These are phyloP conservation scores for Gymnocephalus cernua DNA, from an alignment of 2,113 vertebrate genomes.

Conservation along the genomic window DNA sequence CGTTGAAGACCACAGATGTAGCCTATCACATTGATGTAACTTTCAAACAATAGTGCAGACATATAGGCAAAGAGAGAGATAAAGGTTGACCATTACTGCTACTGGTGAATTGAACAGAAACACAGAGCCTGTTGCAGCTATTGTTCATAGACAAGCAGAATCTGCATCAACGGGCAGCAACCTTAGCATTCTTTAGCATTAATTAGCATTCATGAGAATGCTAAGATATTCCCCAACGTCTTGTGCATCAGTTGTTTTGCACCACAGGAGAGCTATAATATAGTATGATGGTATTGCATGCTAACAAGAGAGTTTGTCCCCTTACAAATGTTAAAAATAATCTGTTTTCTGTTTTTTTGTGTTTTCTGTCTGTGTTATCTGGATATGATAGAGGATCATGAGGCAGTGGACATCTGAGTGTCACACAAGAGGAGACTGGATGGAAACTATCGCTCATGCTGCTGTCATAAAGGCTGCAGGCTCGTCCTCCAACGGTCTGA, in stretches of 20 bases:
- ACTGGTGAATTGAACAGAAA: background rate
- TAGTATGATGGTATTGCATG: background rate
- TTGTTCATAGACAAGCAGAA: background rate
- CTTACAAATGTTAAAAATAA: background rate
- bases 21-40: background rate
- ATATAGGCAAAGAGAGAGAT: background rate
- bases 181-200: conserved; percentile 31
- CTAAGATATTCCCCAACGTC: conserved; percentile 27
- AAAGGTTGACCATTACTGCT: background rate
- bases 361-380: background rate
- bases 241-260: background rate
- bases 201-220: conserved; percentile 44
- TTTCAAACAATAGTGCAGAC: background rate
- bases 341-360: background rate
- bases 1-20: no score
- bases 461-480: conserved; percentile 3
- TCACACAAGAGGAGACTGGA: background rate
- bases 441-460: conserved; percentile 11
- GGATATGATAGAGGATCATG: background rate
- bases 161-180: conserved; percentile 13
- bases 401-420: background rate
- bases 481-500: background rate
- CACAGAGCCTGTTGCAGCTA: background rate
- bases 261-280: background rate
- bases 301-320: background rate